These are phyloP conservation scores for Dreissena rostriformis DNA, from an alignment of 1,140 invertebrate species.

Conservation along the genomic window DNA sequence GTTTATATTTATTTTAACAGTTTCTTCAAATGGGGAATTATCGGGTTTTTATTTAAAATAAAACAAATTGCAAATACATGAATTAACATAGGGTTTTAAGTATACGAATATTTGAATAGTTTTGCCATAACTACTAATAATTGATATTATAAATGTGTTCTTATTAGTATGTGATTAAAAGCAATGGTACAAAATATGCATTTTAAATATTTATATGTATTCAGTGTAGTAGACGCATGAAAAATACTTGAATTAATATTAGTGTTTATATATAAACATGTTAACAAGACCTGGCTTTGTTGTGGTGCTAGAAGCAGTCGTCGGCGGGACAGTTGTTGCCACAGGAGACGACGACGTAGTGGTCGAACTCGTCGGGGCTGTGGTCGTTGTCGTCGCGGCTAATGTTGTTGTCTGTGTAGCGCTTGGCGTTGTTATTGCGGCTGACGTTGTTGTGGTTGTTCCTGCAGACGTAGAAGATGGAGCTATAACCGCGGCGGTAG, in stretches of 20 bases:
- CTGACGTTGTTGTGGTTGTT: constrained; percentile 1
- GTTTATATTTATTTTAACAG: no score
- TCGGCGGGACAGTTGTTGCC: not conserved
- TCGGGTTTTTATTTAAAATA: no score
- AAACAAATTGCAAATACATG: no score
- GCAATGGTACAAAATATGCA: not conserved
- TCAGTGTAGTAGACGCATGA: not conserved
- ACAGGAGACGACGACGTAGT: not conserved
- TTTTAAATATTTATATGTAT: not conserved
- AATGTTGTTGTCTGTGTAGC: not conserved
- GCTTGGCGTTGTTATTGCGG: constrained; percentile 10
- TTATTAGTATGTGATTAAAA: no score
- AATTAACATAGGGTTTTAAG: no score
- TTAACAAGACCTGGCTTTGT: no score
- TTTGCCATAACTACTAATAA: no score
- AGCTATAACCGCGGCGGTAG: not conserved
- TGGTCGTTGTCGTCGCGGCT: not conserved
- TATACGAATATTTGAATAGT: no score
- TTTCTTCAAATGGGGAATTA: no score
- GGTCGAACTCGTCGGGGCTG: constrained; percentile 12
- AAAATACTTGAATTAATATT: no score
- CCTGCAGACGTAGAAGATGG: not conserved
- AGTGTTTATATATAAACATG: no score
- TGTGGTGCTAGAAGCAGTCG: not conserved
- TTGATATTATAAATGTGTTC: no score